Evolutionary conservation across 2,797 vertebrate species (phyloP).

Genomic region (Hypotaenidia okinawae): DNA sequence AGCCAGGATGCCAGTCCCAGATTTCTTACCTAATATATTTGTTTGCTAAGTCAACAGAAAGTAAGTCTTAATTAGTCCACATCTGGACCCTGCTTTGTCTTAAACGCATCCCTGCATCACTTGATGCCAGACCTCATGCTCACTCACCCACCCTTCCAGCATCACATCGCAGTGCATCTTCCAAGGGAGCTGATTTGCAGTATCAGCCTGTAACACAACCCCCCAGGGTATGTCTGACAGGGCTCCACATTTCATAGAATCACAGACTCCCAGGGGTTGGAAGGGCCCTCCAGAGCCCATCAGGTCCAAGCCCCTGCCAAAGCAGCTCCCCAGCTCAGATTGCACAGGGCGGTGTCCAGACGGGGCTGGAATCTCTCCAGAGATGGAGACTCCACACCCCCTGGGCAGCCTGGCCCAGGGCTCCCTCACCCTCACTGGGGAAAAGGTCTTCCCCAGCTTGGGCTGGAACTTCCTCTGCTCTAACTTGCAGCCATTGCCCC

Average conservation of each 20-base stretch:
- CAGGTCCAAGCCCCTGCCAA: too few relatives aligned
- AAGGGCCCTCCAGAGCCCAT: too few relatives aligned
- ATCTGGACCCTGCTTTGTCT: not conserved
- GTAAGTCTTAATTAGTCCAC: not conserved
- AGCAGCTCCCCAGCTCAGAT: too few relatives aligned
- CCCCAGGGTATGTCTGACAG: not conserved
- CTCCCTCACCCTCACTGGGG: too few relatives aligned
- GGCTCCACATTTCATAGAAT: not conserved
- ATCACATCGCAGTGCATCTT: not conserved
- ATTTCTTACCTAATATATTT: not conserved
- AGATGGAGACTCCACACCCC: too few relatives aligned
- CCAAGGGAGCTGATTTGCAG: not conserved
- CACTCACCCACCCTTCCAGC: fast-evolving
- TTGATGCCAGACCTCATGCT: not conserved
- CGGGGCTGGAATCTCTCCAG: too few relatives aligned
- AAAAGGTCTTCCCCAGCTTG: too few relatives aligned
- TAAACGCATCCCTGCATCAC: not conserved
- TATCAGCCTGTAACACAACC: not conserved
- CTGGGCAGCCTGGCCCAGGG: too few relatives aligned
- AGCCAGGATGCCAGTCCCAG: not conserved
- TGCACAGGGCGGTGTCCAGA: too few relatives aligned
- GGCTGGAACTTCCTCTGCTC: too few relatives aligned
- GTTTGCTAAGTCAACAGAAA: not conserved
- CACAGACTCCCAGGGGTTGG: too few relatives aligned
- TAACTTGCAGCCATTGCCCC: too few relatives aligned